Conservation (phyloP, 2,797 vertebrate species). For the Nannoperca obscura region DNA sequence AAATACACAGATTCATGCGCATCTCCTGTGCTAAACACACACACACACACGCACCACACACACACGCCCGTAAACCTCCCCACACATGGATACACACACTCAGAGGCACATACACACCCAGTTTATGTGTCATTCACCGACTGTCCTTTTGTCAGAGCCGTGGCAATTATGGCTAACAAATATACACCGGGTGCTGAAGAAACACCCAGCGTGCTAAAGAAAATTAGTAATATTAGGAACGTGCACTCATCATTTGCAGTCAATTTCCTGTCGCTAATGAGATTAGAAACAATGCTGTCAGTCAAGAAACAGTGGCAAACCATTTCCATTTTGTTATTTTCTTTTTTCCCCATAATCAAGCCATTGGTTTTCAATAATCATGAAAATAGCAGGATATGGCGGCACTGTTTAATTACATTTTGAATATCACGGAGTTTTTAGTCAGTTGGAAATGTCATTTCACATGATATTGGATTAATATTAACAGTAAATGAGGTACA, state of each 20-base stretch:
- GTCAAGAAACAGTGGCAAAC: slow-evolving; percentile 77
- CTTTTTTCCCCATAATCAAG: slow-evolving; percentile 69
- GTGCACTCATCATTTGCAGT: slow-evolving; percentile 83
- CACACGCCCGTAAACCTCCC: slow-evolving; percentile 6
- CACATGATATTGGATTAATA: slow-evolving; percentile 80
- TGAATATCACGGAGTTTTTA: slow-evolving; percentile 75
- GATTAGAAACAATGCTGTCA: slow-evolving; percentile 85
- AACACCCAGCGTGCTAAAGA: slow-evolving; percentile 64
- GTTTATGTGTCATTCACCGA: slow-evolving; percentile 66
- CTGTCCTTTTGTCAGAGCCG: slow-evolving; percentile 73
- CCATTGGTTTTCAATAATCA: slow-evolving; percentile 81
- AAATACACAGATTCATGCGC: slow-evolving; percentile 21
- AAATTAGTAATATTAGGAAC: slow-evolving; percentile 84
- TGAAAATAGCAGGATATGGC: slow-evolving; percentile 79
- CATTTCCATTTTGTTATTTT: slow-evolving; percentile 79
- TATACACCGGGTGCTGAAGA: slow-evolving; percentile 63
- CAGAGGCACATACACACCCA: slow-evolving; percentile 18
- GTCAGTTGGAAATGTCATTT: slow-evolving; percentile 76
- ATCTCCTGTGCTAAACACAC: slow-evolving; percentile 6
- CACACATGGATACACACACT: slow-evolving; percentile 17
- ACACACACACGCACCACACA: not conserved
- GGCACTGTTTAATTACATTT: slow-evolving; percentile 85
- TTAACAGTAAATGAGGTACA: slow-evolving; percentile 75
- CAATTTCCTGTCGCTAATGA: slow-evolving; percentile 85
- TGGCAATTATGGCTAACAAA: slow-evolving; percentile 77